These are phyloP conservation scores for Meloidogyne hapla DNA, from an alignment of 1,140 invertebrate genomes.

Conservation along the genomic window DNA sequence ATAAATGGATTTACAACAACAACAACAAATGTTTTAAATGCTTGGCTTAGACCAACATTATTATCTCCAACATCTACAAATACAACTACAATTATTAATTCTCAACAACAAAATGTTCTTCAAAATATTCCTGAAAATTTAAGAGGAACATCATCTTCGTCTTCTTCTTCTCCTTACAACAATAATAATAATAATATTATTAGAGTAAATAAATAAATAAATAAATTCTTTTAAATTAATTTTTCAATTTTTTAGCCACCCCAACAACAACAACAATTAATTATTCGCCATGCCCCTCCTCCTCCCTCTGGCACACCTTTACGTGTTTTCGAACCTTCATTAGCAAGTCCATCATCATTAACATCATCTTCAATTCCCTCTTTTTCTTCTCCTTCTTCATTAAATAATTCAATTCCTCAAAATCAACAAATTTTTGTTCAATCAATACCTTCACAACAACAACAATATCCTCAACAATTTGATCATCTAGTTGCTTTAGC, in stretches of 20 bases:
- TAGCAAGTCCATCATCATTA: neutral
- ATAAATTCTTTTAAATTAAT: neutral
- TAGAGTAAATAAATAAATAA: neutral
- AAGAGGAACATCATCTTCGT: neutral
- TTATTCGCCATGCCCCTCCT: neutral
- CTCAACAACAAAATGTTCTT: neutral
- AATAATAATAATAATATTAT: neutral
- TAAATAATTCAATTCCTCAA: conserved; percentile 9
- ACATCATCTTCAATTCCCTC: neutral
- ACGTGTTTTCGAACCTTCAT: neutral
- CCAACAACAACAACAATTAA: neutral
- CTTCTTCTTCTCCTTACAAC: neutral
- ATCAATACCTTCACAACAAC: conserved; percentile 18
- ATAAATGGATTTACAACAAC: conserved; percentile 27
- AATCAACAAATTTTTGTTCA: neutral
- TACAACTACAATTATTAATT: neutral
- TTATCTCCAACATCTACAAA: neutral
- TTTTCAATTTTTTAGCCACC: neutral
- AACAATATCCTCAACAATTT: conserved; percentile 1
- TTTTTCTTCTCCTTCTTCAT: neutral
- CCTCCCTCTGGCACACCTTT: neutral
- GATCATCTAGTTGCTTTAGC: conserved; percentile 17
- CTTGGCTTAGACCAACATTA: neutral
- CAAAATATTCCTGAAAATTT: neutral
- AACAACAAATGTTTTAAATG: conserved; percentile 13